Conservation (phyloP, 35 echinoderm and acorn worm genomes). For the Heliocidaris erythrogramma region DNA sequence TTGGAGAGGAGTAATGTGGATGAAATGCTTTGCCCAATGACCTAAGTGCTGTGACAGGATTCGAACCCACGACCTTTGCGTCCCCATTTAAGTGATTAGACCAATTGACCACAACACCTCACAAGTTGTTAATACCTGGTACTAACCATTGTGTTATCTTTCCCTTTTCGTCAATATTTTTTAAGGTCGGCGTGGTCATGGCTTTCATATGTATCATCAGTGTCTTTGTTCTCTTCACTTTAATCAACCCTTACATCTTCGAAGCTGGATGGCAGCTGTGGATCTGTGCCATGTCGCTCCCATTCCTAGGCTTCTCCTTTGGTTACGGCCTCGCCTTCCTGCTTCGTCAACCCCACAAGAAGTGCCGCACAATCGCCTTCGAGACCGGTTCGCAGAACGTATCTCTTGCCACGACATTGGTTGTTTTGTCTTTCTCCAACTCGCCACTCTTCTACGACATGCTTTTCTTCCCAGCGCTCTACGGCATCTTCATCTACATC, state of each 20-base stretch:
- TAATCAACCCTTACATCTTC: conserved; percentile 63
- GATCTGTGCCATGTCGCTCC: conserved; percentile 27
- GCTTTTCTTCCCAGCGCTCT: conserved; percentile 56
- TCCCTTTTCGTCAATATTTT: background rate
- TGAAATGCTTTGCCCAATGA: too few relatives aligned
- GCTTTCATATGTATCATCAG: conserved; percentile 58
- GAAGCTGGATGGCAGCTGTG: conserved; percentile 51
- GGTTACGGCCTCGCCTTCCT: conserved; percentile 59
- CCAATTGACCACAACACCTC: too few relatives aligned
- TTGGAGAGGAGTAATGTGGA: too few relatives aligned
- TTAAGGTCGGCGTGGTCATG: conserved; percentile 60
- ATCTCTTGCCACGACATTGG: conserved; percentile 60
- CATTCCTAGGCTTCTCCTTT: conserved; percentile 43
- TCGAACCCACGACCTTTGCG: too few relatives aligned
- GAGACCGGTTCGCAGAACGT: conserved; percentile 79
- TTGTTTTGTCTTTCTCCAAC: conserved; percentile 55
- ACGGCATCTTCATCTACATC: background rate
- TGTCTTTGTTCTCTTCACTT: conserved; percentile 46
- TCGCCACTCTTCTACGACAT: conserved; percentile 42
- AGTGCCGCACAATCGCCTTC: conserved; percentile 75
- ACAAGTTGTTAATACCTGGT: too few relatives aligned
- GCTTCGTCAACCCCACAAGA: conserved; percentile 52
- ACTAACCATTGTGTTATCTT: background rate
- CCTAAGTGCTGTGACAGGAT: too few relatives aligned
- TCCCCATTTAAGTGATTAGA: too few relatives aligned